phyloP scores from a whole-genome alignment of 2,888 invertebrate species.

The Parnassius smintheus region DNA sequence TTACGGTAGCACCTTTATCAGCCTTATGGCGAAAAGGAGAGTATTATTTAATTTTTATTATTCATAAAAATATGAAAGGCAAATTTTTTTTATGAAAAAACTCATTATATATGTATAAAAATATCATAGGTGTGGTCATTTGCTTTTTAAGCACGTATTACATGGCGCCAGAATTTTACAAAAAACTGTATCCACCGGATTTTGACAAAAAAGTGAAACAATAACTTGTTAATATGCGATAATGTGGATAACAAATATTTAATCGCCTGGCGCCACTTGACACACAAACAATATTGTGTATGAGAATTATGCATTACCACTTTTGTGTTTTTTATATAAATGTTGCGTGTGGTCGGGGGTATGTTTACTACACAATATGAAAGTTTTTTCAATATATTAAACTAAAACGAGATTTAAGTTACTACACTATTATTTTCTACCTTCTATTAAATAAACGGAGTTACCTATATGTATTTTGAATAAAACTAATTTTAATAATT shows the following conservation, averaged over 20 bases:
- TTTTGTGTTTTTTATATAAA: background rate
- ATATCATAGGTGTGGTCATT: slow-evolving; percentile 1
- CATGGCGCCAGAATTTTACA: slow-evolving; percentile 49
- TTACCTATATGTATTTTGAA: no score
- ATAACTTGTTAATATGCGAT: slow-evolving; percentile 53
- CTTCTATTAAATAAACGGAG: no score
- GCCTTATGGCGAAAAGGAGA: background rate
- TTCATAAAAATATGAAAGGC: background rate
- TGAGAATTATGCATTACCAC: slow-evolving; percentile 1
- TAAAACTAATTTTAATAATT: no score
- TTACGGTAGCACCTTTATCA: no score
- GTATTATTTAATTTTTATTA: background rate
- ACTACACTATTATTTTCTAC: no score
- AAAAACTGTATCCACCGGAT: slow-evolving; percentile 53
- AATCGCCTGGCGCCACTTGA: slow-evolving; percentile 20
- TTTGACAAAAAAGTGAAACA: slow-evolving; percentile 49
- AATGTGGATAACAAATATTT: slow-evolving; percentile 36
- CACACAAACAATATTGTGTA: slow-evolving; percentile 1
- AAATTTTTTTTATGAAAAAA: no score
- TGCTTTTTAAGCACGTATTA: slow-evolving; percentile 42
- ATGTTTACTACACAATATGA: no score
- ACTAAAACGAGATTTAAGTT: no score
- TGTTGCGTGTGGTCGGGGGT: no score
- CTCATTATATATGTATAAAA: no score
- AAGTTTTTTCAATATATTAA: no score